Evolutionary conservation across 92 coral and sea anemone species (phyloP), one percentile per base, ranked within the genome.

Genomic region (Phymanthus crucifer): DNA sequence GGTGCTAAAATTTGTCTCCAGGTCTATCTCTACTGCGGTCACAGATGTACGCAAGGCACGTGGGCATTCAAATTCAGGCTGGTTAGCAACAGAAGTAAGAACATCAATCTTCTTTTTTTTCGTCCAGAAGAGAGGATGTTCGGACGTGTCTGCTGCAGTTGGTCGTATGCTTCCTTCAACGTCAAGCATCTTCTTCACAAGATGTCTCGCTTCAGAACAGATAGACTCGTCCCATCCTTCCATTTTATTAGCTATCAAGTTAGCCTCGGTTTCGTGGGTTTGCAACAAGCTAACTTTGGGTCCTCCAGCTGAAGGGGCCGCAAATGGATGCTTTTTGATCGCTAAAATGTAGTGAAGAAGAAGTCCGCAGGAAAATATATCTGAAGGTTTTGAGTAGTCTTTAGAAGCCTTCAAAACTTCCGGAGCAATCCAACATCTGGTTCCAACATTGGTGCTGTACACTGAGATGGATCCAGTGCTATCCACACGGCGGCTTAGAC

Each of bases 41-140:
- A 83, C 7, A 31, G 74, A 24, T 18, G n/a, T 1, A 6, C 89
- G 46, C 14, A 19, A 19, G 14, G 64, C 64, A 19, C 64, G 64
- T 19, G 64, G 64, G 27, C 69, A 45, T 80, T 70, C 83, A 71
- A 88, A 52, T 57, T 88, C 92, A 65, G 88, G 83, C 32, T 88
- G 92, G 56, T 88, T 88, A 1, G 83, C 92, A 80, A 88, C 89
- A 73, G 92, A 79, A 36, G 48, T 34, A 11, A 88, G 87, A 46
- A 88, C 73, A 8, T 73, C 35, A 1, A 72, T 68, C 83, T 85
- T 88, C 36, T 85, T 85, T 70, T 73, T 81, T 1, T 80, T 76
- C 14, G 92, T 70, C 92, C 92, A 88, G 40, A 88, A 88, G 21
- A 84, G 14, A 43, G 93, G 91, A 79, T 88, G 88, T 12, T 40